A percentile compares a stretch with the other conserved stretches of the same genome.
Conservation (phyloP, 2,797 vertebrate species). For the Rhodeus uyekii region DNA sequence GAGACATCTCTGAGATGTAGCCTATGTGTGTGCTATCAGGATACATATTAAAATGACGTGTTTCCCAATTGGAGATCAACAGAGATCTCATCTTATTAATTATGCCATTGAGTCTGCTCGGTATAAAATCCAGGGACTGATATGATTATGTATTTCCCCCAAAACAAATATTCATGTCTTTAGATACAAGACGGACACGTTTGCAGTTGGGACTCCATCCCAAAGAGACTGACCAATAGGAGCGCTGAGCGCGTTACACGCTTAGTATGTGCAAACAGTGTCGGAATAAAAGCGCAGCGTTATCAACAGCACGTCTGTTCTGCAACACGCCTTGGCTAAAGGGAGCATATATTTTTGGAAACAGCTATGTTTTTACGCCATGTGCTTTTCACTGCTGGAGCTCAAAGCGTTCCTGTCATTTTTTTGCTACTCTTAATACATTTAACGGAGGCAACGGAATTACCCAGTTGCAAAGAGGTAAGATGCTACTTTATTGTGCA, state of each 20-base stretch:
- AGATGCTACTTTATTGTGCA: conserved; percentile 48
- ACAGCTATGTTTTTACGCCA: conserved; percentile 19
- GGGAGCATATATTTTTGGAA: background rate
- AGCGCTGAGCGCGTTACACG: conserved; percentile 16
- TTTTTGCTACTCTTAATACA: conserved; percentile 58
- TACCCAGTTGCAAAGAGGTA: conserved; percentile 83
- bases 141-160: too few species aligned
- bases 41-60: too few species aligned
- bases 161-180: background rate
- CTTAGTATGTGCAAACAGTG: conserved; percentile 22
- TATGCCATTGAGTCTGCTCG: background rate
- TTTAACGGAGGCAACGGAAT: conserved; percentile 60
- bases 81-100: background rate
- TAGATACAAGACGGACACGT: background rate
- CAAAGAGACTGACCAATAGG: conserved; percentile 14
- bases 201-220: background rate
- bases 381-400: background rate
- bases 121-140: background rate
- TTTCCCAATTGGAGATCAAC: background rate
- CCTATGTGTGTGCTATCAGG: too few species aligned
- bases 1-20: too few species aligned
- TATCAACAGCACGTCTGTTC: background rate
- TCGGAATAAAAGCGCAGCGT: conserved; percentile 9
- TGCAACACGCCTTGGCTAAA: background rate
- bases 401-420: background rate